Evolutionary conservation across 2,113 vertebrate species (phyloP).

Genomic region (Aegotheles bennettii): DNA sequence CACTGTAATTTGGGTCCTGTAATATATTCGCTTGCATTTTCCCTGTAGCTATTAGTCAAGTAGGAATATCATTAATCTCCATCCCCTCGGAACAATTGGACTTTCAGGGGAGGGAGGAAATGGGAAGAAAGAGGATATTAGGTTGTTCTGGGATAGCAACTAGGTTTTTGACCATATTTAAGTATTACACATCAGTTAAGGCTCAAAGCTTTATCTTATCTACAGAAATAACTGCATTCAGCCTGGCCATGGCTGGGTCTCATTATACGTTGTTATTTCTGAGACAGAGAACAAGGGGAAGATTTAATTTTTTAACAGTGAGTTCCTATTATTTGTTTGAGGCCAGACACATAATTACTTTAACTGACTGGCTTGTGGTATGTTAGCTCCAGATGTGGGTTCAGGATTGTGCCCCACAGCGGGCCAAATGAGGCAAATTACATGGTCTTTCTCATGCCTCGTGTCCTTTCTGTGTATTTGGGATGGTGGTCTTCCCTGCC

Average conservation of each 20-base stretch:
- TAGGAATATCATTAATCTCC: conserved; percentile 41
- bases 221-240: background rate
- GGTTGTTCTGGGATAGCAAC: background rate
- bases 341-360: background rate
- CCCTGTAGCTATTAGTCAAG: conserved; percentile 28
- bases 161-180: background rate
- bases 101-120: background rate
- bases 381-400: background rate
- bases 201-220: conserved; percentile 1
- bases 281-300: background rate
- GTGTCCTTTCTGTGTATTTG: background rate
- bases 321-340: background rate
- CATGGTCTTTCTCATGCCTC: background rate
- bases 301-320: conserved; percentile 12
- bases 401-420: background rate
- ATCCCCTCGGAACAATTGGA: background rate
- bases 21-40: conserved; percentile 21
- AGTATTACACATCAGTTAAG: conserved; percentile 13
- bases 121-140: background rate
- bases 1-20: conserved; percentile 14
- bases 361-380: background rate
- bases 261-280: background rate
- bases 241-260: background rate
- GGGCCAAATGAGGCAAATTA: background rate
- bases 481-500: background rate